Evolutionary conservation across 2,113 vertebrate species (phyloP).

Genomic region (Pseudonaja textilis): DNA sequence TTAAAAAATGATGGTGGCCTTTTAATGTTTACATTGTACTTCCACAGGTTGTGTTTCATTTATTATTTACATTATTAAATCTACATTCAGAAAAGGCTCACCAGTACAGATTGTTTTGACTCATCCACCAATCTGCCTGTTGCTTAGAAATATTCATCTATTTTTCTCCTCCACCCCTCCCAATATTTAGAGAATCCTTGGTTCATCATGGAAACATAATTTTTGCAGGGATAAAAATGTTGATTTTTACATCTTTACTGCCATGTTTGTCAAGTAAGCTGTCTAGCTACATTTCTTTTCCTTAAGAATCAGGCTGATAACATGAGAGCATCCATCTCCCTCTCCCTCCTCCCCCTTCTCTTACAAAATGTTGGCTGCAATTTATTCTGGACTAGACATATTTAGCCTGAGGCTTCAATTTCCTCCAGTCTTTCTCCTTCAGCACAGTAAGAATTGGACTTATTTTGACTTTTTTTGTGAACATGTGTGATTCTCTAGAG

Average conservation of each 20-base stretch:
- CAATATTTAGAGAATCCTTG: not conserved
- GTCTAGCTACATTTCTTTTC: not conserved
- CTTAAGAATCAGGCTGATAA: not conserved
- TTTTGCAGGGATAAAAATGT: not conserved
- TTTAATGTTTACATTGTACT: not conserved
- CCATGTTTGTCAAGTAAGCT: not conserved
- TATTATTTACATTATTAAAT: not conserved
- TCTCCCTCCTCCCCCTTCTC: not conserved
- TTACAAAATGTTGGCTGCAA: slow-evolving; percentile 10
- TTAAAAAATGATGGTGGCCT: not conserved
- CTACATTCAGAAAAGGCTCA: not conserved
- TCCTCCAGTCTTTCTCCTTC: slow-evolving; percentile 14
- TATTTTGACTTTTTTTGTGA: slow-evolving; percentile 11
- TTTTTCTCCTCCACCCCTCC: not conserved
- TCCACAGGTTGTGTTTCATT: not conserved
- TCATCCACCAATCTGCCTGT: not conserved
- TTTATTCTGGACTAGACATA: slow-evolving; percentile 17
- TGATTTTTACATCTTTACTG: not conserved
- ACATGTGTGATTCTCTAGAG: slow-evolving; percentile 1
- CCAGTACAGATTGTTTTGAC: not conserved
- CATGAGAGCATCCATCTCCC: not conserved
- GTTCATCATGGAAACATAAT: not conserved
- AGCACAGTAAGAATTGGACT: slow-evolving; percentile 7
- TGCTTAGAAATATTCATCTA: not conserved
- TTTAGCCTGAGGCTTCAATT: slow-evolving; percentile 2